phyloP scores from a whole-genome alignment of 1,140 invertebrate genomes.

The Dinoponera quadriceps region DNA sequence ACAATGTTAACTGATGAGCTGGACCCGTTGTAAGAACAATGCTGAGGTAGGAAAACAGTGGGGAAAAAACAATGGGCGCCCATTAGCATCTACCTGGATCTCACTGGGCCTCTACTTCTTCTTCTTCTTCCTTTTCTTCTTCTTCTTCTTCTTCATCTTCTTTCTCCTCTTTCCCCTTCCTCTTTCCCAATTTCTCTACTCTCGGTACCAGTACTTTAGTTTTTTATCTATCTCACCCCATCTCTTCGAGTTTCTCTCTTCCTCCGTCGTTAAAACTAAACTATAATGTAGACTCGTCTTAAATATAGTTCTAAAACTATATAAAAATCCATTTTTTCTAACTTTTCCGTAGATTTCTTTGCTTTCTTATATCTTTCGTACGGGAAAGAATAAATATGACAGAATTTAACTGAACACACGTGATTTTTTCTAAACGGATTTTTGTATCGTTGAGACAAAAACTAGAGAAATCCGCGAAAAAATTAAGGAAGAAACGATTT shows the following conservation, averaged over 20 bases:
- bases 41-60: slow-evolving; percentile 65
- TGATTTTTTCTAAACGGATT: too few species aligned
- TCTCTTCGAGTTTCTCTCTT: background rate
- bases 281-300: background rate
- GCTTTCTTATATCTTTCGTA: too few species aligned
- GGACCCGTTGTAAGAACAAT: slow-evolving; percentile 70
- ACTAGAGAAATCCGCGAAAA: too few species aligned
- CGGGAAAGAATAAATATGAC: too few species aligned
- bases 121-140: slow-evolving; percentile 28
- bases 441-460: too few species aligned
- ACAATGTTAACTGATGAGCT: slow-evolving; percentile 76
- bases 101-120: slow-evolving; percentile 43
- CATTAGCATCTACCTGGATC: slow-evolving; percentile 77
- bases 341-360: too few species aligned
- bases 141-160: slow-evolving; percentile 38
- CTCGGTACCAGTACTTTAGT: background rate
- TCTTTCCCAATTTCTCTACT: slow-evolving; percentile 58
- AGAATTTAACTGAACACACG: too few species aligned
- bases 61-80: slow-evolving; percentile 75
- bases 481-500: too few species aligned
- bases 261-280: background rate
- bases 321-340: too few species aligned
- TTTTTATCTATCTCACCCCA: background rate
- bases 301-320: too few species aligned
- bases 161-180: slow-evolving; percentile 24